These are phyloP conservation scores for Eulemur rufifrons DNA, from an alignment of 2,113 vertebrate genomes.

Conservation along the genomic window DNA sequence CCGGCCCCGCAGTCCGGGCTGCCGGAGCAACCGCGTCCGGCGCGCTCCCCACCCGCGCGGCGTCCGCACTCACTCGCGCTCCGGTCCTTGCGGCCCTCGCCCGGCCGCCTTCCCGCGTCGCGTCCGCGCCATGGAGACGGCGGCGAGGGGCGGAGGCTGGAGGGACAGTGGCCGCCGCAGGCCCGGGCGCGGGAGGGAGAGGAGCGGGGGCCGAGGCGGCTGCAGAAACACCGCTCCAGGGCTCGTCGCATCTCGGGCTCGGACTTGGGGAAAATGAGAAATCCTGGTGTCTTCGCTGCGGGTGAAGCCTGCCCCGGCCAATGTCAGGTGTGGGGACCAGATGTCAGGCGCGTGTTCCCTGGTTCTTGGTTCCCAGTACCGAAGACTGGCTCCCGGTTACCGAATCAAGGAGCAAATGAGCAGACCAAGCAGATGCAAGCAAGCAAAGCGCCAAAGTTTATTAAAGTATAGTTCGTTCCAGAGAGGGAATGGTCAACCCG, in stretches of 20 bases:
- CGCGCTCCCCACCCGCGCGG: background rate
- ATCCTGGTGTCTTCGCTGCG: background rate
- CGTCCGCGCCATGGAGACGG: background rate
- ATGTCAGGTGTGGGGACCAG: background rate
- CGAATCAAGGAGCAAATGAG: too few species aligned
- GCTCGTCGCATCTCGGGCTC: background rate
- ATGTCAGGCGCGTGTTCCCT: too few species aligned
- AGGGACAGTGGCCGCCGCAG: background rate
- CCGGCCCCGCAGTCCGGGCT: background rate
- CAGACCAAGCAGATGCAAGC: too few species aligned
- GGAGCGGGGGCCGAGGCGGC: background rate
- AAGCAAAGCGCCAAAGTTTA: too few species aligned
- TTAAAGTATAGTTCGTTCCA: too few species aligned
- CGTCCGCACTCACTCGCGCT: background rate
- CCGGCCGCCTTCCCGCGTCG: background rate
- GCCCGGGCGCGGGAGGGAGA: background rate
- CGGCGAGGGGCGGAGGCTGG: background rate
- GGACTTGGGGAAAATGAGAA: background rate
- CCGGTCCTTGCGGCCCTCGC: fast-evolving
- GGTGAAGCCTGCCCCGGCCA: background rate
- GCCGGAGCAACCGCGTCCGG: too few species aligned
- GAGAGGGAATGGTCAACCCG: too few species aligned
- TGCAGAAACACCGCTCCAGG: background rate
- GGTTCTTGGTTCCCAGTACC: too few species aligned
- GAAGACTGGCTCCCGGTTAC: too few species aligned